Evolutionary conservation across 2,113 vertebrate species (phyloP), one percentile per base, ranked within the genome.

Genomic region (Osmerus eperlanus): DNA sequence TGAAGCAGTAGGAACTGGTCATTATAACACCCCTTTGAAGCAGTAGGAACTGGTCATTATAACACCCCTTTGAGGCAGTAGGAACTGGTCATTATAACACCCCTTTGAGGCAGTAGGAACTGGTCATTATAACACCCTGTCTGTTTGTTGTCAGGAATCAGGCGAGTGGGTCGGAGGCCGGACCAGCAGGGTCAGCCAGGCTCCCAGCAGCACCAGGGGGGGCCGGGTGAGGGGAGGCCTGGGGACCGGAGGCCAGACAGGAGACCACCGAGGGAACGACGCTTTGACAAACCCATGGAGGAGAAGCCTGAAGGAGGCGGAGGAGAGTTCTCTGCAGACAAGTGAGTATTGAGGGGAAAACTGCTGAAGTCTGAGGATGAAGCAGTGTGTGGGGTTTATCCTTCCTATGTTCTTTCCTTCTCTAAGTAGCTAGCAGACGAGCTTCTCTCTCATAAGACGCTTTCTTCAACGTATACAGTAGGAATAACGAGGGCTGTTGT

Each of bases 191-290:
- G 87, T 62, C 92, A 90, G 76, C 74, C 88, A 7, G 89, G 85
- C 5, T 68, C 87, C 60, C 92, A 91, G 68, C 54, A 56, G 54
- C 89, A 89, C 58, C 92, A 89, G 79, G 91, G 84, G 0, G 85
- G 91, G 70, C 97, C 95, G 83, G 94, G 93, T 0, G 97, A 98
- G 68, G 96, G 94, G 69, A 95, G 97, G 67, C 91, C 95, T 47
- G 93, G 90, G 71, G 97, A 99, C 81, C 94, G 96, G 89, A 92
- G 96, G 1, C 89, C 91, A 11, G 97, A 98, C 79, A 64, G 96
- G 86, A 92, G 97, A 87, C 95, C 96, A 75, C 97, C 96, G 21
- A 95, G 97, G 0, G 97, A 99, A 85, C 94, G 97, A 52, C 92
- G 96, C 78, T 95, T 96, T 7, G 97, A 99, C 65, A 98, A 96